A percentile compares a stretch with the other conserved stretches of the same genome.
Conservation (phyloP, 2,888 invertebrate genomes). For the Caenorhabditis sulstoni region DNA sequence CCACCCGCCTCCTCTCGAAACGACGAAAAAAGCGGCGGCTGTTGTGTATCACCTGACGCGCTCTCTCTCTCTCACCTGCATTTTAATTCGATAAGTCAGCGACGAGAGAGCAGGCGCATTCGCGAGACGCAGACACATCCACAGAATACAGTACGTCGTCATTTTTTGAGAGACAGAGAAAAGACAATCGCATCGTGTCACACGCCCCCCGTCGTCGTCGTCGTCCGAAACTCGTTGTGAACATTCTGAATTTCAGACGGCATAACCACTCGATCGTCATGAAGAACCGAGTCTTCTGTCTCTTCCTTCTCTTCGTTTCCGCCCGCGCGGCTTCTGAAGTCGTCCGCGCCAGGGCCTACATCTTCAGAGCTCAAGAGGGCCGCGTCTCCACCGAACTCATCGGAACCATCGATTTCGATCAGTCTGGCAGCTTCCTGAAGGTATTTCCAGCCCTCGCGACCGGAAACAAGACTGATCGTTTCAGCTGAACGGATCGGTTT, state of each 20-base stretch:
- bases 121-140: slow-evolving; percentile 27
- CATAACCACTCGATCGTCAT: not conserved
- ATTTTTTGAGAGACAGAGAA: slow-evolving; percentile 7
- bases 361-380: slow-evolving; percentile 64
- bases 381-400: slow-evolving; percentile 61
- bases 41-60: slow-evolving; percentile 51
- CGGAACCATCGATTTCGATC: slow-evolving; percentile 69
- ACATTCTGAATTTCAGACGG: slow-evolving; percentile 17
- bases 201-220: slow-evolving; percentile 10
- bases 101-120: slow-evolving; percentile 7
- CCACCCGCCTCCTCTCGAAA: slow-evolving; percentile 4
- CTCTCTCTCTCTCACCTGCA: slow-evolving; percentile 3
- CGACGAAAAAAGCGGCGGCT: slow-evolving; percentile 21
- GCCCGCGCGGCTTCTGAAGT: slow-evolving; percentile 51
- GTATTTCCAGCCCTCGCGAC: too few species aligned
- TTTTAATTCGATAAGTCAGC: slow-evolving; percentile 54
- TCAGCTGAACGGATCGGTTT: slow-evolving; percentile 75
- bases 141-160: slow-evolving; percentile 43
- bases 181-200: not conserved
- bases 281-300: slow-evolving; percentile 26
- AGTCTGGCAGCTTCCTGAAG: slow-evolving; percentile 63
- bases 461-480: too few species aligned
- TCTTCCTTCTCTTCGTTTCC: slow-evolving; percentile 24
- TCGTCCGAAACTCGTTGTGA: slow-evolving; percentile 26
- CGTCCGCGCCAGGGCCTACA: slow-evolving; percentile 63